Percentiles rank a stretch among this genome's conserved stretches.
Conservation (phyloP, 2,888 invertebrate species). For the Melipona bicolor region DNA sequence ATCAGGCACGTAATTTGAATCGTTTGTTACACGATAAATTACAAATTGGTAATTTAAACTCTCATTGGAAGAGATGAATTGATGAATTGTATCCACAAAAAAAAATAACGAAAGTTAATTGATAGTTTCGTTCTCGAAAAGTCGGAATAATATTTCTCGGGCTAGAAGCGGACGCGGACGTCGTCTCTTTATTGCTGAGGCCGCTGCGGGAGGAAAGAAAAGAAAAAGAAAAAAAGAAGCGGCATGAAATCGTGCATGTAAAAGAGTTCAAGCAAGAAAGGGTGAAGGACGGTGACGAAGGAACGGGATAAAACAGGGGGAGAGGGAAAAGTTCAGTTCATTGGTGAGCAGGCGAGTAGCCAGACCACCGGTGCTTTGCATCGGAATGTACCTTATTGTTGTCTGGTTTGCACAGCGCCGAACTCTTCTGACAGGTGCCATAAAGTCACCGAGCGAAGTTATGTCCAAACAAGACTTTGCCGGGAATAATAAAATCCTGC, state of each 20-base stretch:
- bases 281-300: constrained; percentile 53
- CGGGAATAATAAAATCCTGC: constrained; percentile 67
- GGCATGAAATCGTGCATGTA: constrained; percentile 26
- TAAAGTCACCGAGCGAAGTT: constrained; percentile 73
- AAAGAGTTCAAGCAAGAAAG: constrained; percentile 46
- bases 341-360: constrained; percentile 53
- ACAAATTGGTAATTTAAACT: background rate
- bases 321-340: constrained; percentile 54
- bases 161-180: background rate
- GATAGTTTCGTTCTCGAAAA: background rate
- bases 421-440: constrained; percentile 75
- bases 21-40: background rate
- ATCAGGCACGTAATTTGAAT: background rate
- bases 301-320: constrained; percentile 12
- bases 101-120: background rate
- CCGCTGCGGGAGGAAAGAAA: background rate
- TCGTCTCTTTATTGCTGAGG: background rate
- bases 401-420: constrained; percentile 72
- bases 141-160: background rate
- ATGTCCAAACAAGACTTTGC: constrained; percentile 71
- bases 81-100: background rate
- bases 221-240: constrained; percentile 29
- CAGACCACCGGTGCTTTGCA: constrained; percentile 73
- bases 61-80: background rate
- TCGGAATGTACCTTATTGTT: constrained; percentile 79